Conservation (phyloP, 2,113 vertebrate species). For the Emydocephalus ijimae region DNA sequence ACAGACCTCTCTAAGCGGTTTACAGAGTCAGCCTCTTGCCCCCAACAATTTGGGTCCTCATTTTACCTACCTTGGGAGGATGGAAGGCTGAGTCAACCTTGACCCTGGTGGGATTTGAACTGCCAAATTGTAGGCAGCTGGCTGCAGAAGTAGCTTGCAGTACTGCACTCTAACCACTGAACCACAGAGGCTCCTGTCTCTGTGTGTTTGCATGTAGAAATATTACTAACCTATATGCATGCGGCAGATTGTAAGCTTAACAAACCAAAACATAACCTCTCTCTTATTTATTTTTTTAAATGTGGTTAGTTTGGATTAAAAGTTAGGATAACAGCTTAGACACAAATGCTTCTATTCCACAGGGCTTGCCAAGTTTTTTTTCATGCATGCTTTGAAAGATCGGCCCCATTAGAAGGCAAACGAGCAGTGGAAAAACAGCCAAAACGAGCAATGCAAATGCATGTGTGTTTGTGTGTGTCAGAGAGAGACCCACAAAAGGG, state of each 20-base stretch:
- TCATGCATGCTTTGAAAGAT: conserved; percentile 45
- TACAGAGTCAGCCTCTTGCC: too few species aligned
- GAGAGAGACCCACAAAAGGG: neutral
- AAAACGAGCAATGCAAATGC: fast-evolving
- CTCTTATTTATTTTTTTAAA: conserved; percentile 23
- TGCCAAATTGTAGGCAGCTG: too few species aligned
- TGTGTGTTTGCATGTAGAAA: neutral
- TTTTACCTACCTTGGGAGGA: too few species aligned
- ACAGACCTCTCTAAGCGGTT: too few species aligned
- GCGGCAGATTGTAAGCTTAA: neutral
- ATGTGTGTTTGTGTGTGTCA: neutral
- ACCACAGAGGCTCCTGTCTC: neutral
- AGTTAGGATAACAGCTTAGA: conserved; percentile 13
- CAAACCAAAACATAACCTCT: conserved; percentile 15
- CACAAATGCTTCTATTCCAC: conserved; percentile 23
- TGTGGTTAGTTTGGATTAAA: conserved; percentile 43
- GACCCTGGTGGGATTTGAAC: too few species aligned
- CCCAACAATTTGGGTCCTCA: too few species aligned
- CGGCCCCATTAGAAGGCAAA: neutral
- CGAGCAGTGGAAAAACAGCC: fast-evolving
- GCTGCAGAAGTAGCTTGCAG: too few species aligned
- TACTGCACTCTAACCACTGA: too few species aligned
- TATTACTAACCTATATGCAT: neutral
- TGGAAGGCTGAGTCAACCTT: too few species aligned
- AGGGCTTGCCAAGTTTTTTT: conserved; percentile 52